Conservation (phyloP, 2,888 invertebrate species). For the Dione juno region DNA sequence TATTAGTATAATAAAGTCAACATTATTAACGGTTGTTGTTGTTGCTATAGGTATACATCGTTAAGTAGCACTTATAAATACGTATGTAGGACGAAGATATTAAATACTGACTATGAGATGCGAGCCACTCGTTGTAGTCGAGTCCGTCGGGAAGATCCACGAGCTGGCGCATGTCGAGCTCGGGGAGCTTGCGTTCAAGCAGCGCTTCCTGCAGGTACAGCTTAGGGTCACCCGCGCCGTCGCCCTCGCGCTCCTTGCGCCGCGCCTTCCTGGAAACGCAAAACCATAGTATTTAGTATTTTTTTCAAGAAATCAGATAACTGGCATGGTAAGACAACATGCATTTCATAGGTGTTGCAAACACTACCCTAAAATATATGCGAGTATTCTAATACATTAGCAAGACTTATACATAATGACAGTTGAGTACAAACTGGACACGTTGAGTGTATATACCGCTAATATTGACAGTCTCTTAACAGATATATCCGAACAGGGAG, state of each 20-base stretch:
- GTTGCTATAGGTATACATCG: too few relatives aligned
- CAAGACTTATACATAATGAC: too few relatives aligned
- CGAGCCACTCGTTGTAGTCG: constrained; percentile 99
- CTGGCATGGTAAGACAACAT: too few relatives aligned
- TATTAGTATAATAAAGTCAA: neutral
- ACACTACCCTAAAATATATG: too few relatives aligned
- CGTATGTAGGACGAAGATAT: neutral
- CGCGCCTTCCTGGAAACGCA: constrained; percentile 93
- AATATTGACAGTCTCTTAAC: neutral
- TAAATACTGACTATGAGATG: constrained; percentile 92
- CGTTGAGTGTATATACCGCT: neutral
- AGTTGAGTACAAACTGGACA: too few relatives aligned
- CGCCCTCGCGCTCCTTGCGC: constrained; percentile 96
- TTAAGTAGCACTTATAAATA: too few relatives aligned
- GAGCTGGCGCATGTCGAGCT: constrained; percentile 96
- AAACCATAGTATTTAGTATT: neutral
- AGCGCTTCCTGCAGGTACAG: constrained; percentile 97
- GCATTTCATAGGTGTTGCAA: too few relatives aligned
- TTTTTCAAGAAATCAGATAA: neutral
- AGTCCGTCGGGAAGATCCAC: constrained; percentile 97
- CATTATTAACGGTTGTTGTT: neutral
- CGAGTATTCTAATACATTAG: too few relatives aligned
- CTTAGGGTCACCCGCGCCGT: constrained; percentile 91
- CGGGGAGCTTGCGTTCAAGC: constrained; percentile 96
- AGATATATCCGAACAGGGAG: neutral